Percentiles rank a stretch among this genome's conserved stretches.
These are phyloP conservation scores for Lithophane socia DNA, from an alignment of 2,888 invertebrate genomes.

Conservation along the genomic window DNA sequence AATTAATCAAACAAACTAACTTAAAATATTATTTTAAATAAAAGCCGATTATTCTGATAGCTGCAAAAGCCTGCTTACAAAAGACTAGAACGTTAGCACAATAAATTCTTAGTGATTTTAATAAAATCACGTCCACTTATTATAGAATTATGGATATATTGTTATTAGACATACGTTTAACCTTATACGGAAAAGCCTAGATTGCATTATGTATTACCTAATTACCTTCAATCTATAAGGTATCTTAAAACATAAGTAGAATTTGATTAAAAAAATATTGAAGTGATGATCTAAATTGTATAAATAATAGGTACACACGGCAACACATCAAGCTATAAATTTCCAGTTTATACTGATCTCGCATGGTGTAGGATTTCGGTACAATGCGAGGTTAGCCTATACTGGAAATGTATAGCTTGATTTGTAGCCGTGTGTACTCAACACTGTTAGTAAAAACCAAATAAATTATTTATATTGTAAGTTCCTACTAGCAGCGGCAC, in stretches of 20 bases:
- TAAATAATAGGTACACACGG: slow-evolving; percentile 21
- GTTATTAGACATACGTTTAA: slow-evolving; percentile 20
- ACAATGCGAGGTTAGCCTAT: no score
- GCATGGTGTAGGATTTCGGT: no score
- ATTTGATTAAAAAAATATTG: slow-evolving; percentile 2
- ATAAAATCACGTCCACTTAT: slow-evolving; percentile 50
- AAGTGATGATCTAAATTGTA: slow-evolving; percentile 27
- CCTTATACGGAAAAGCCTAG: slow-evolving; percentile 9
- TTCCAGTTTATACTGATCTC: no score
- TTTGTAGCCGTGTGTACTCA: background rate
- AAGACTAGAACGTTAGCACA: slow-evolving; percentile 33
- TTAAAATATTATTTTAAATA: background rate
- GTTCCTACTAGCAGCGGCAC: slow-evolving; percentile 63
- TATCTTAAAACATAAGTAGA: background rate
- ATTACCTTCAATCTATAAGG: slow-evolving; percentile 7
- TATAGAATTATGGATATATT: slow-evolving; percentile 35
- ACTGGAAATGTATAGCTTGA: no score
- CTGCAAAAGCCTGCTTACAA: slow-evolving; percentile 39
- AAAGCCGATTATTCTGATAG: slow-evolving; percentile 5
- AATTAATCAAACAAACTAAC: background rate
- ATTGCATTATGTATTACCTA: slow-evolving; percentile 7
- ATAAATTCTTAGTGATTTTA: slow-evolving; percentile 37
- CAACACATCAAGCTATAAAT: no score
- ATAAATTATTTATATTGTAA: slow-evolving; percentile 49
- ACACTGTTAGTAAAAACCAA: slow-evolving; percentile 38